phyloP scores from a whole-genome alignment of 2,113 vertebrate genomes.

The Glaucidium brasilianum region DNA sequence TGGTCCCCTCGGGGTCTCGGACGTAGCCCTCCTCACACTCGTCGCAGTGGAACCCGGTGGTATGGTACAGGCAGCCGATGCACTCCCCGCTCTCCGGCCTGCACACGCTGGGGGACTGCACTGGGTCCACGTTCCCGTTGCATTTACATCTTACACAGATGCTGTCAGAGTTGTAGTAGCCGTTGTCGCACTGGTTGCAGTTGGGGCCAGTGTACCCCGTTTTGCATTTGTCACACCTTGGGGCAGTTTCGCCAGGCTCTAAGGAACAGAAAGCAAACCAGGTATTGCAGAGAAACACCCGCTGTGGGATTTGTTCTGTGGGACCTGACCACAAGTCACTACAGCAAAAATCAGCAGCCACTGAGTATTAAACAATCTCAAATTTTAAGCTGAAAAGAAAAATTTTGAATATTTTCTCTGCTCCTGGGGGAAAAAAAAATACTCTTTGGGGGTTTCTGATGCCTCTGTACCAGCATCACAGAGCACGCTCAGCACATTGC shows the following conservation, averaged over 20 bases:
- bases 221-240: conserved; percentile 82
- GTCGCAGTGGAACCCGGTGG: conserved; percentile 81
- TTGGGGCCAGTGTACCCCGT: conserved; percentile 74
- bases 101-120: conserved; percentile 74
- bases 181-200: conserved; percentile 80
- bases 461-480: not conserved
- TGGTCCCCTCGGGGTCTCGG: conserved; percentile 71
- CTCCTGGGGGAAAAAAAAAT: not conserved
- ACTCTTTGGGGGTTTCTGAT: not conserved
- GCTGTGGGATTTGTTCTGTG: not conserved
- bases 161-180: conserved; percentile 84
- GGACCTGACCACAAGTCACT: not conserved
- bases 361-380: not conserved
- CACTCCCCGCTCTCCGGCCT: conserved; percentile 84
- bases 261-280: not conserved
- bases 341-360: not conserved
- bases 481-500: not conserved
- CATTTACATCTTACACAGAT: conserved; percentile 84
- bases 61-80: conserved; percentile 83
- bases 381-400: not conserved
- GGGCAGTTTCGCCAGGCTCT: conserved; percentile 72
- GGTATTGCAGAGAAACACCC: not conserved
- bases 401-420: not conserved
- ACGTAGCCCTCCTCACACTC: conserved; percentile 80
- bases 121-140: conserved; percentile 82